Conservation (phyloP, 2,113 vertebrate genomes). For the Opisthocomus hoazin region DNA sequence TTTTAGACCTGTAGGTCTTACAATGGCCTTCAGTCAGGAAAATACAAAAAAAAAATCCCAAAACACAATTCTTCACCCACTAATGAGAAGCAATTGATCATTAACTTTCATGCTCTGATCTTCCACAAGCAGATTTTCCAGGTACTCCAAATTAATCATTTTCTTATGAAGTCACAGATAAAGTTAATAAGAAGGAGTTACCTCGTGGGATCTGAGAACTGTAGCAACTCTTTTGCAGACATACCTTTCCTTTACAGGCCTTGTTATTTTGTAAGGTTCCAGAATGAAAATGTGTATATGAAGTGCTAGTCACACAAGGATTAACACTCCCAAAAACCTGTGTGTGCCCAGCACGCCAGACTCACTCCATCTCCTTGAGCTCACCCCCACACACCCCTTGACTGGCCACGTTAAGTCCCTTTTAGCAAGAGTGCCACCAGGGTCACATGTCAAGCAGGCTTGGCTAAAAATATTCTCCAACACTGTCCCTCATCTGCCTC, state of each 20-base stretch:
- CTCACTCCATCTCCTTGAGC: neutral
- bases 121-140: neutral
- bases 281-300: neutral
- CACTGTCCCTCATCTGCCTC: neutral
- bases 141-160: neutral
- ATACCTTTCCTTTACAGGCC: neutral
- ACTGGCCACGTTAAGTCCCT: neutral
- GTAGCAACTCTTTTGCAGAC: neutral
- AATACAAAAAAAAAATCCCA: neutral
- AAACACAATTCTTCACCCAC: neutral
- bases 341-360: fast-evolving
- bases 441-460: neutral
- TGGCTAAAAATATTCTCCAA: neutral
- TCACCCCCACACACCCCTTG: neutral
- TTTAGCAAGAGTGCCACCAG: neutral
- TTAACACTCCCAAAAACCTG: neutral
- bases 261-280: fast-evolving
- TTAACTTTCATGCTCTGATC: neutral
- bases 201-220: neutral
- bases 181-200: neutral
- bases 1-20: neutral
- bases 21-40: neutral
- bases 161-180: neutral
- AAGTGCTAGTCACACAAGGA: neutral
- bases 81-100: neutral